A percentile compares a stretch with the other conserved stretches of the same genome.
Conservation (phyloP, 2,888 invertebrate genomes). For the Neria commutata region DNA sequence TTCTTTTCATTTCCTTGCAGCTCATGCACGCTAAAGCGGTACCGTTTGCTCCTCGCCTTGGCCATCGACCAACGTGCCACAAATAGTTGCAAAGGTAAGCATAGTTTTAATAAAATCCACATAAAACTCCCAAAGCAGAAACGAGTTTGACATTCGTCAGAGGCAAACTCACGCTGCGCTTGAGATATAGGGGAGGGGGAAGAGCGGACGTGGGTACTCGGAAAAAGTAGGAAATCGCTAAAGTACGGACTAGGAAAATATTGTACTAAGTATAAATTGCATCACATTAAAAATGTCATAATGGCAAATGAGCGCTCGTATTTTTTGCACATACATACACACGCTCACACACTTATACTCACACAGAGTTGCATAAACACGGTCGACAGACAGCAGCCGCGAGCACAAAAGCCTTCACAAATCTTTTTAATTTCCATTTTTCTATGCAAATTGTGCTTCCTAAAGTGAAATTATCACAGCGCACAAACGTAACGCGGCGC, state of each 20-base stretch:
- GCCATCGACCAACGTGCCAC: too few species aligned
- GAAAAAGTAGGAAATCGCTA: too few species aligned
- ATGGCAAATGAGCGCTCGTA: slow-evolving; percentile 8
- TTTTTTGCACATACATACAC: neutral
- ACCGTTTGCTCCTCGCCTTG: too few species aligned
- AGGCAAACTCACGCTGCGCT: too few species aligned
- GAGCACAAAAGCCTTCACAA: slow-evolving; percentile 42
- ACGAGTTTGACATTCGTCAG: neutral
- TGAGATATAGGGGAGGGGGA: too few species aligned
- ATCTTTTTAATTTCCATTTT: slow-evolving; percentile 56
- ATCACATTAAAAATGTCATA: slow-evolving; percentile 36
- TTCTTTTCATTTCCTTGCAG: too few species aligned
- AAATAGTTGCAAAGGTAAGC: too few species aligned
- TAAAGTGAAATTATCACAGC: slow-evolving; percentile 37
- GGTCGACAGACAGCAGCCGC: neutral
- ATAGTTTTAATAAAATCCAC: too few species aligned
- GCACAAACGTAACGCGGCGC: slow-evolving; percentile 2
- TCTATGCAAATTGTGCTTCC: slow-evolving; percentile 56
- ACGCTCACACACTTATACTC: neutral
- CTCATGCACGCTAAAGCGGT: too few species aligned
- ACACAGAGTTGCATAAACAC: neutral
- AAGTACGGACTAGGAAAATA: neutral
- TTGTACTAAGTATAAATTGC: slow-evolving; percentile 34
- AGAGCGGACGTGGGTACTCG: too few species aligned
- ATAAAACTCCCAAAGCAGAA: neutral